phyloP scores from a whole-genome alignment of 1,140 invertebrate species.

The Tribolium castaneum region DNA sequence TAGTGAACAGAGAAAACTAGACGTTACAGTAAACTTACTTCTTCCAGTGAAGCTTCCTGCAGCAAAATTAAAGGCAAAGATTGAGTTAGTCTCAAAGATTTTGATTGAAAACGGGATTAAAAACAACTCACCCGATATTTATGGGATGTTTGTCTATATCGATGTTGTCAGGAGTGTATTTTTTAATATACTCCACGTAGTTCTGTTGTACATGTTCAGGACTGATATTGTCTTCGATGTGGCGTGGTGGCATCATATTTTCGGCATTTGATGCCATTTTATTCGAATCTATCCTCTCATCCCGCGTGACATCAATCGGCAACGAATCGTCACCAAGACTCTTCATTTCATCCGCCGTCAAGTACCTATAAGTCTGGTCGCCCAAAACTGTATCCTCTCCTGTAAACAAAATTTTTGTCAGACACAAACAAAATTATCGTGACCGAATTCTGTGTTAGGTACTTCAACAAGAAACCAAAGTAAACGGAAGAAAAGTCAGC shows the following conservation, averaged over 20 bases:
- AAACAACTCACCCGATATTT: constrained; percentile 78
- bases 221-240: constrained; percentile 72
- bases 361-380: constrained; percentile 91
- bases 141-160: constrained; percentile 77
- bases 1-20: constrained; percentile 5
- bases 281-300: constrained; percentile 80
- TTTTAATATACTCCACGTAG: constrained; percentile 67
- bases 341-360: constrained; percentile 95
- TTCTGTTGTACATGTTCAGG: constrained; percentile 72
- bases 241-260: constrained; percentile 66
- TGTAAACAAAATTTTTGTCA: constrained; percentile 62
- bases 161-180: constrained; percentile 73
- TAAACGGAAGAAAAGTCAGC: constrained; percentile 13
- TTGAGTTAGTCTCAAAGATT: constrained; percentile 24
- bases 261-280: constrained; percentile 66
- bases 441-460: not conserved
- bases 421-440: not conserved
- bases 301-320: constrained; percentile 91
- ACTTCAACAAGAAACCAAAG: not conserved
- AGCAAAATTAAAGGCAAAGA: constrained; percentile 49
- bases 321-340: constrained; percentile 92
- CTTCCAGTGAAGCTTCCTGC: constrained; percentile 89
- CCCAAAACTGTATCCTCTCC: constrained; percentile 89
- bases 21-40: constrained; percentile 73
- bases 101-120: not conserved